Conservation (phyloP, 2,113 vertebrate genomes). For the Rhabdomys dilectus region DNA sequence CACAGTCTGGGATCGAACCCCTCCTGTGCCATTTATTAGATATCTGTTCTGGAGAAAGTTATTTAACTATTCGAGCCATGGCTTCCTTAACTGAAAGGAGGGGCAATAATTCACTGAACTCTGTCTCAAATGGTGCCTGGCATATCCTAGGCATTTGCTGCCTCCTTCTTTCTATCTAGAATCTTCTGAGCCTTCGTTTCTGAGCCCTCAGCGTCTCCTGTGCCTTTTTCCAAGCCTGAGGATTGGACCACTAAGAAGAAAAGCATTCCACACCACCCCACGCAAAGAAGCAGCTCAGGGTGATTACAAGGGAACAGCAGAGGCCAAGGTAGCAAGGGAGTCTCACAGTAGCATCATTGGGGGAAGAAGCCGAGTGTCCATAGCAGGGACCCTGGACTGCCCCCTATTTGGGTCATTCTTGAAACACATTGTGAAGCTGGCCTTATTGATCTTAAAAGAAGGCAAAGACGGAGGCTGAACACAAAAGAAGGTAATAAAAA, state of each 20-base stretch:
- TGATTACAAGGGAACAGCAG: background rate
- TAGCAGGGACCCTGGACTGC: background rate
- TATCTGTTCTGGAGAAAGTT: background rate
- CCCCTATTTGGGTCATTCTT: background rate
- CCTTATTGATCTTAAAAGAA: constrained; percentile 33
- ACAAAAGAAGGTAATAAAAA: constrained; percentile 65
- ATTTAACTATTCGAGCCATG: background rate
- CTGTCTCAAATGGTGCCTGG: background rate
- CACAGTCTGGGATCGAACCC: background rate
- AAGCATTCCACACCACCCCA: background rate
- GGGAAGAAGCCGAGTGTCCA: background rate
- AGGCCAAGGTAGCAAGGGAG: background rate
- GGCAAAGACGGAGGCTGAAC: constrained; percentile 28
- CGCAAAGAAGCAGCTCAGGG: background rate
- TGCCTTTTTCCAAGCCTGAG: background rate
- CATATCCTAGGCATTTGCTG: background rate
- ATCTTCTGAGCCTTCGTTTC: background rate
- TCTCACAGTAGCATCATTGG: background rate
- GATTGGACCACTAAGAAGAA: background rate
- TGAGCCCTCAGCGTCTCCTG: background rate
- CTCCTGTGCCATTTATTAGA: background rate
- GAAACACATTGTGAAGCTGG: background rate
- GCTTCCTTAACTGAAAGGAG: constrained; percentile 14
- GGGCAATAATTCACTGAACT: background rate
- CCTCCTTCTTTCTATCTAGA: background rate